Evolutionary conservation across 2,888 invertebrate species (phyloP).

Genomic region (Spodoptera picta): DNA sequence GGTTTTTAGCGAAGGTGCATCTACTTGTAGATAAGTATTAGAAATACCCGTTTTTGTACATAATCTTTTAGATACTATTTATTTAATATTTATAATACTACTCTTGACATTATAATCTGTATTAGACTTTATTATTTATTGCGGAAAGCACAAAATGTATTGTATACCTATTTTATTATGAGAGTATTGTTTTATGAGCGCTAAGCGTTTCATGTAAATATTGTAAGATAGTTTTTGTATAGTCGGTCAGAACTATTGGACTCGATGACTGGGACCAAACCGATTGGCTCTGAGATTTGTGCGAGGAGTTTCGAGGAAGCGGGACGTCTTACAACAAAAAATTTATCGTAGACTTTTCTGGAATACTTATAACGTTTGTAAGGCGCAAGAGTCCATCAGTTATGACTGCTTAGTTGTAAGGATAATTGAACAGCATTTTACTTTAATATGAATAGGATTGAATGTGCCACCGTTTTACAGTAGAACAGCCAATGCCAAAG

Average conservation of each 20-base stretch:
- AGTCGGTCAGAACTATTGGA: constrained; percentile 41
- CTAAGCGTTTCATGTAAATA: constrained; percentile 55
- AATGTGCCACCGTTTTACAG: constrained; percentile 56
- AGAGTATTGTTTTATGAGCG: constrained; percentile 19
- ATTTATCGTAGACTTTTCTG: not conserved
- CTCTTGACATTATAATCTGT: constrained; percentile 9
- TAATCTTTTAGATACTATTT: constrained; percentile 38
- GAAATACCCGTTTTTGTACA: constrained; percentile 30
- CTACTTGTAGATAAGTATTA: constrained; percentile 1
- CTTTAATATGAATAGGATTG: constrained; percentile 42
- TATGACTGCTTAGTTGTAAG: constrained; percentile 39
- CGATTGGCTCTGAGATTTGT: not conserved
- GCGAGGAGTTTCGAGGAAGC: constrained; percentile 4
- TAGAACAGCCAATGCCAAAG: constrained; percentile 56
- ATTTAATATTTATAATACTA: constrained; percentile 11
- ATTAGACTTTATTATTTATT: constrained; percentile 48
- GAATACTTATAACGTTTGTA: constrained; percentile 16
- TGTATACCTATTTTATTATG: constrained; percentile 22
- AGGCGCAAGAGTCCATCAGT: constrained; percentile 37
- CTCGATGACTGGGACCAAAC: constrained; percentile 53
- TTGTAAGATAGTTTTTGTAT: constrained; percentile 54
- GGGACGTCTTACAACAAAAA: constrained; percentile 25
- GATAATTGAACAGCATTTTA: constrained; percentile 48
- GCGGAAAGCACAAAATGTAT: constrained; percentile 43
- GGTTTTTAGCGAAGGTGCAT: constrained; percentile 7